Evolutionary conservation across 2,888 invertebrate genomes (phyloP), one percentile per base, ranked within the genome.

Genomic region (Tachina fera): DNA sequence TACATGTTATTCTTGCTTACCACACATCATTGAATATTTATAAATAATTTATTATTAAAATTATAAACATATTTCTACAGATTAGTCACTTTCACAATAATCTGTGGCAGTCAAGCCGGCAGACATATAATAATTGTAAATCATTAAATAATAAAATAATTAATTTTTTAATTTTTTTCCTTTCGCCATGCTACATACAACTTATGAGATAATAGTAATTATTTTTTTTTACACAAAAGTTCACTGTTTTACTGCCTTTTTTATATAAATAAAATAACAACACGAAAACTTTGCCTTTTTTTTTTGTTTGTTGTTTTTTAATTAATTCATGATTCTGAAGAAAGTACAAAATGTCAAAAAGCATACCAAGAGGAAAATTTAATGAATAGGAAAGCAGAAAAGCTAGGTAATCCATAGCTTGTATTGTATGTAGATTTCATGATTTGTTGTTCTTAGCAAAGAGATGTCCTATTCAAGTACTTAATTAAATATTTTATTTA

Each of bases 11-110:
- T 49, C 31, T 39, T 74, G 9, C 51, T 53, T 53, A 16, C 9
- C 19, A 61, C 70, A 19, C 61, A 63, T 63, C 43, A 71, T 47
- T 43, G 14, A 71, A 78, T 60, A 61, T 60, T 60, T 60, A 68
- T 70, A 70, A 63, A 71, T 78, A 70, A 43, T 70, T 61, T 61
- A 45, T 78, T 78, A 58, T 31, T 31, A 31, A 31, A 31, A 77
- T 60, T 77, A 22, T 53, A 31, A 3, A 47, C 16, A 61, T 43
- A 58, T 60, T 51, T 22, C 58, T 14, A 68, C 13, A 63, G 61
- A 78, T 78, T 71, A 78, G 53, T 61, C 70, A 78, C 78, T 78
- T 78, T 71, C 53, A 53, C 70, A 78, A 16, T 3, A 22, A n/a
- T 61, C 39, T 53, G 13, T 49, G 51, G 22, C 41, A 61, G 77